Conservation (phyloP, 2,113 vertebrate species). For the Echinops telfairi region DNA sequence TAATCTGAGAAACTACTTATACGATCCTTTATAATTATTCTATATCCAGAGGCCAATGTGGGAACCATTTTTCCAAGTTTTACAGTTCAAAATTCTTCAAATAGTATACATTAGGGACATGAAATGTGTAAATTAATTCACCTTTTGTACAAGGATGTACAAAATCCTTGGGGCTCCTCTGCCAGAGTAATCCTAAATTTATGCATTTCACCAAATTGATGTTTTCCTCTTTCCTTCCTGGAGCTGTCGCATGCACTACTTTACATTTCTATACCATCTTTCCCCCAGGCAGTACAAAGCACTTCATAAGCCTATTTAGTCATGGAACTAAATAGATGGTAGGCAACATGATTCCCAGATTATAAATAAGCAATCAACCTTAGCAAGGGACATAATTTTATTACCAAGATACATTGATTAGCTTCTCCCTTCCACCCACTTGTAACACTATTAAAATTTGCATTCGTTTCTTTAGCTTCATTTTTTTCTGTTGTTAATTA, state of each 20-base stretch:
- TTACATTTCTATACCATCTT: constrained; percentile 57
- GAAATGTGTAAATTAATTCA: constrained; percentile 63
- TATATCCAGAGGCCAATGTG: not conserved
- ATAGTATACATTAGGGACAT: constrained; percentile 34
- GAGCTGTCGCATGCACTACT: constrained; percentile 1
- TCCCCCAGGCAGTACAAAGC: constrained; percentile 49
- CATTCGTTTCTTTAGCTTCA: not conserved
- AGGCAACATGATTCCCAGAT: constrained; percentile 10
- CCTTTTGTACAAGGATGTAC: not conserved
- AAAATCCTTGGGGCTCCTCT: constrained; percentile 16
- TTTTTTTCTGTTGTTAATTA: not conserved
- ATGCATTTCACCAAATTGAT: not conserved
- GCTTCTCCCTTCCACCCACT: not conserved
- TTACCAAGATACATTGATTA: constrained; percentile 22
- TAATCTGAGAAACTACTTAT: not conserved
- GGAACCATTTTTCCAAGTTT: constrained; percentile 27
- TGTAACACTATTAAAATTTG: not conserved
- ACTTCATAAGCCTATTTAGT: constrained; percentile 57
- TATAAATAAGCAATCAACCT: constrained; percentile 57
- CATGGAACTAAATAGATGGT: constrained; percentile 13
- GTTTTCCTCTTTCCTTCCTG: constrained; percentile 35
- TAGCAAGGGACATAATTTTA: not conserved
- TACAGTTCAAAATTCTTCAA: constrained; percentile 26
- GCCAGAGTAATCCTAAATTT: not conserved
- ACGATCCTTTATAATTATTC: not conserved